Base-by-base conservation (phyloP, 2,797 vertebrate genomes). In the Aulostomus chinensis region DNA sequence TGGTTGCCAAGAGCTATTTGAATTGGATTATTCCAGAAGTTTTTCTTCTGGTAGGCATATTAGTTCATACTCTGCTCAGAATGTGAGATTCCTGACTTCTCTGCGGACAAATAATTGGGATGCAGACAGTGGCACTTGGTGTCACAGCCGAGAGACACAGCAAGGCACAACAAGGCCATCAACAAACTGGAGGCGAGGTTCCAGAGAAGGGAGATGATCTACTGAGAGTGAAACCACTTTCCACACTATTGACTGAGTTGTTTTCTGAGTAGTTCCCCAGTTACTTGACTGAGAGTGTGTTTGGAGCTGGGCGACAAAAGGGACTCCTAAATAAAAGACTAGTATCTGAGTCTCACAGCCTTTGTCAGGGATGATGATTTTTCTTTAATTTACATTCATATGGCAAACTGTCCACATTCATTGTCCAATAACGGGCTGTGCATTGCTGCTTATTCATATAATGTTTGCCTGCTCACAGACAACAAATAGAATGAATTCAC, bases 221-320 rank as follows among this genome's bases (percentile, higher is more conserved):
- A 63, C 47, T 0, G 47, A 58, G 50, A 69, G 49, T 2, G 35
- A 56, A 34, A 31, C 37, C 58, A 41, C 49, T 66, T 64, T 58
- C 66, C 59, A 78, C 69, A 78, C 83, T 80, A 84, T 67, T 15
- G 58, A 39, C 62, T 62, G 57, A 0, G 32, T 15, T 58, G 52
- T 66, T 57, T 53, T 57, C 41, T 53, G 68, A 74, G 74, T 51
- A 43, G 66, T 66, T 81, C 78, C 76, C 56, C 15, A 48, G 76
- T 39, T 63, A 52, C 63, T 73, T 35, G 22, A 16, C 43, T 47
- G 26, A 60, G 42, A 54, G 40, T 26, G 46, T 21, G 60, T 55
- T 70, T 51, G 50, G 33, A 41, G 21, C 52, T 39, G 9, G 31
- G 22, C 21, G 11, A 58, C 47, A 33, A 52, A 62, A 30, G 45